A percentile compares a stretch with the other conserved stretches of the same genome.
phyloP scores from a whole-genome alignment of 2,113 vertebrate genomes.

The Syrrhaptes paradoxus region DNA sequence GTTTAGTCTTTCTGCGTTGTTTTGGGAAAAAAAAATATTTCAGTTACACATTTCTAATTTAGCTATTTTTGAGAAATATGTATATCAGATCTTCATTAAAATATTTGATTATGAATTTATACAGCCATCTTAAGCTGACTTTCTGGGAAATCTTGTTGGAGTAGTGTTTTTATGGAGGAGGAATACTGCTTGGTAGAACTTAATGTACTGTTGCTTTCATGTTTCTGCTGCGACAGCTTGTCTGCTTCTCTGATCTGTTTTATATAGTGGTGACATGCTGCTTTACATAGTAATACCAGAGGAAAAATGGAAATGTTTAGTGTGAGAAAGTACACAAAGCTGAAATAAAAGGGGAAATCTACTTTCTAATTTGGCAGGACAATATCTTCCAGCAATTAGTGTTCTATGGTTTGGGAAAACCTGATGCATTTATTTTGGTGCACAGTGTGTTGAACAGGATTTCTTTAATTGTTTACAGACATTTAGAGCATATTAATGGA shows the following conservation, averaged over 20 bases:
- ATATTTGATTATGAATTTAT: neutral
- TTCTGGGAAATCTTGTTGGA: neutral
- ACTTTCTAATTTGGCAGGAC: neutral
- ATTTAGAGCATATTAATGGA: neutral
- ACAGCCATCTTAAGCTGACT: neutral
- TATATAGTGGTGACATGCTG: neutral
- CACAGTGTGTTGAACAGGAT: neutral
- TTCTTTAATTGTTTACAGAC: neutral
- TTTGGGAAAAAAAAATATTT: neutral
- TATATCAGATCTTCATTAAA: neutral
- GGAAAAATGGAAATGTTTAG: neutral
- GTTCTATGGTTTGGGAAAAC: neutral
- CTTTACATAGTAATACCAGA: neutral
- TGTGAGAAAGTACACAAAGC: neutral
- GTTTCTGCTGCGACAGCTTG: neutral
- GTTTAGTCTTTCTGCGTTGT: neutral
- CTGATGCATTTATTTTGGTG: neutral
- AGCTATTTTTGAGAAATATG: neutral
- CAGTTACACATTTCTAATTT: neutral
- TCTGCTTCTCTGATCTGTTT: neutral
- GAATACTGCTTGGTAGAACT: neutral
- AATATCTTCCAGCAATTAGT: neutral
- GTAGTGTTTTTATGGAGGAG: neutral
- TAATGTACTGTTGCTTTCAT: rapidly evolving
- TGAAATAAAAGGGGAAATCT: neutral